A percentile compares a stretch with the other conserved stretches of the same genome.
These are phyloP conservation scores for Coptodon rendalli DNA, from an alignment of 2,113 vertebrate genomes.

Conservation along the genomic window DNA sequence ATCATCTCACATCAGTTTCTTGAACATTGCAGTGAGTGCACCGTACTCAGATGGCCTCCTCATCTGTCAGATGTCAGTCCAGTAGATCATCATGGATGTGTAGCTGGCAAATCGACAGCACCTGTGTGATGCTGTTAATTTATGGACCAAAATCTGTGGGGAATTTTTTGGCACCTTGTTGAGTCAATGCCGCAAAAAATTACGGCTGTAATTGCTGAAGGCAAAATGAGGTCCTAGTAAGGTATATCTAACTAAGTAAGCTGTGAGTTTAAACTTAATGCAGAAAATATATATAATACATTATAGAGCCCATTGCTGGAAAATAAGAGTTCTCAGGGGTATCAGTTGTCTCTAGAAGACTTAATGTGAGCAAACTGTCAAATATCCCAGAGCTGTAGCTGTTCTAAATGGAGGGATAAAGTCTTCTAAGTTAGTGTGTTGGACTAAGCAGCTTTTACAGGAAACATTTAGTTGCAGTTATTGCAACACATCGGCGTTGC, in stretches of 20 bases:
- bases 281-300: not conserved
- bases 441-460: not conserved
- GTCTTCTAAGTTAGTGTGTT: not conserved
- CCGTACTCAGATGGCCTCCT: not conserved
- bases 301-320: not conserved
- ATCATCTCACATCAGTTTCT: not conserved
- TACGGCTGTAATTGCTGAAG: not conserved
- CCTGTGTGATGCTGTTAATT: not conserved
- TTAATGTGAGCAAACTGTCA: not conserved
- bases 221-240: not conserved
- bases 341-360: not conserved
- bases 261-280: not conserved
- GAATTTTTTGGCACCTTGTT: rapidly evolving
- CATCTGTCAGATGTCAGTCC: not conserved
- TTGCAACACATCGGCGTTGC: not conserved
- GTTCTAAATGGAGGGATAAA: not conserved
- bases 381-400: not conserved
- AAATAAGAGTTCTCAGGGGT: not conserved
- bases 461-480: not conserved
- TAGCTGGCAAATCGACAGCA: not conserved
- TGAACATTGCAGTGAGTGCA: not conserved
- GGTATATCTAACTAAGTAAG: not conserved
- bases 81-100: not conserved
- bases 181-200: not conserved
- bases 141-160: not conserved